Percentiles rank a stretch among this genome's conserved stretches.
Evolutionary conservation across 2,797 vertebrate genomes (phyloP).

Genomic region (Pipistrellus kuhlii): DNA sequence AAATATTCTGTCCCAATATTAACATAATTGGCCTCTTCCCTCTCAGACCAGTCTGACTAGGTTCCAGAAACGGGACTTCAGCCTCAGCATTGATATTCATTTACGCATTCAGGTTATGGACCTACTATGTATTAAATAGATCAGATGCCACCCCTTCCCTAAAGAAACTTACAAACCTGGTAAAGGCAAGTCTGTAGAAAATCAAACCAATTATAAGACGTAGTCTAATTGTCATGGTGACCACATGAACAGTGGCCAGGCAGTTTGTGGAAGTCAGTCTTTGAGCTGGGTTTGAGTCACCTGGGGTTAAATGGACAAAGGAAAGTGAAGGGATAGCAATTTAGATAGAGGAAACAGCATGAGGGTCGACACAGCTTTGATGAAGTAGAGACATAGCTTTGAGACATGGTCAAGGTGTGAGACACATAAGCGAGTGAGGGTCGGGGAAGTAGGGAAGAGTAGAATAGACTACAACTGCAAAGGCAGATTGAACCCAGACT

Average conservation of each 20-base stretch:
- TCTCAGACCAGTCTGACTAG: not conserved
- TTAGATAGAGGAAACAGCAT: not conserved
- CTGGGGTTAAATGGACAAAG: not conserved
- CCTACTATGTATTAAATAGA: not conserved
- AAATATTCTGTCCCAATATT: not conserved
- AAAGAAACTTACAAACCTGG: not conserved
- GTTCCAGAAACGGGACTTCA: not conserved
- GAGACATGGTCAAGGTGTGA: no score
- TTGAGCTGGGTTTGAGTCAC: not conserved
- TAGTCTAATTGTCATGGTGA: not conserved
- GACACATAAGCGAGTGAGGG: accelerated
- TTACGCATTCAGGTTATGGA: not conserved
- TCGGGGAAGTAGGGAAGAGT: not conserved
- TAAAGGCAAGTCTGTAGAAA: not conserved
- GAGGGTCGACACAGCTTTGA: accelerated
- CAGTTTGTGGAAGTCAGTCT: not conserved
- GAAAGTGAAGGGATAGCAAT: not conserved
- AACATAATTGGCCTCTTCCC: not conserved
- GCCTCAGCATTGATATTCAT: not conserved
- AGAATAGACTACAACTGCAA: not conserved
- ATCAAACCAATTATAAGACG: not conserved
- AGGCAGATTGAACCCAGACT: not conserved
- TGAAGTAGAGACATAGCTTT: not conserved
- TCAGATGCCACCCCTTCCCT: not conserved
- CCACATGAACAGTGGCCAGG: not conserved